phyloP scores from a whole-genome alignment of 2,113 vertebrate genomes.

The Eulacestoma nigropectus region DNA sequence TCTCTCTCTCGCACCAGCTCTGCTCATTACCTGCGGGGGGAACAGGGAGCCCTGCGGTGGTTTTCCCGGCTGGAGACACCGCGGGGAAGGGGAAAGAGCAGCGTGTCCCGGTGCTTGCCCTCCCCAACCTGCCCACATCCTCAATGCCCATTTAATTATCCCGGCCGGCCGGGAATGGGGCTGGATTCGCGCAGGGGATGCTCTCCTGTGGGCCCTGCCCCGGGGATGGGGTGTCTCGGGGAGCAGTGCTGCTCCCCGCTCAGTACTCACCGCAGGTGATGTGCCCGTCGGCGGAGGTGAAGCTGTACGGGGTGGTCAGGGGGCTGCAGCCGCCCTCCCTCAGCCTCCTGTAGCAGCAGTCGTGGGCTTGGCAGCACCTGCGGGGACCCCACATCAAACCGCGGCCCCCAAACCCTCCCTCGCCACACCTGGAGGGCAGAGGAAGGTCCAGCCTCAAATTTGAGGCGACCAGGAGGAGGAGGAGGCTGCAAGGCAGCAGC shows the following conservation, averaged over 20 bases:
- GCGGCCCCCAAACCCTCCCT: neutral
- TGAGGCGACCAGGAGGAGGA: neutral
- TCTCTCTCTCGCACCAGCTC: constrained; percentile 51
- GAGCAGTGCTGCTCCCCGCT: rapidly evolving
- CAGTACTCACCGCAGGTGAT: constrained; percentile 33
- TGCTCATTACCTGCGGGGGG: neutral
- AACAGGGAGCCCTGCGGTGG: rapidly evolving
- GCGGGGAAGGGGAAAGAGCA: rapidly evolving
- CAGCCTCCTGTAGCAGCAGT: constrained; percentile 59
- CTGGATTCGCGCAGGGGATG: neutral
- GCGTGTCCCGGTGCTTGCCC: rapidly evolving
- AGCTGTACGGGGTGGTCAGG: constrained; percentile 31
- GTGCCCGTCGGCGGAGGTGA: neutral
- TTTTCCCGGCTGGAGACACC: neutral
- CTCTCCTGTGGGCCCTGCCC: neutral
- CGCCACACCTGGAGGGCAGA: neutral
- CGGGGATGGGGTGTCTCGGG: rapidly evolving
- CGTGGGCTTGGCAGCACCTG: constrained; percentile 59
- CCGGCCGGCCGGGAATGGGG: too few relatives aligned
- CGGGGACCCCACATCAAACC: rapidly evolving
- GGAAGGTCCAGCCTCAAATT: neutral
- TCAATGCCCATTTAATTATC: rapidly evolving
- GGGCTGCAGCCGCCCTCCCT: constrained; percentile 40
- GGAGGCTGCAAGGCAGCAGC: neutral
- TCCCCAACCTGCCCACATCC: rapidly evolving